Conservation (phyloP, 2,888 invertebrate species). For the Orthonychiurus folsomi region DNA sequence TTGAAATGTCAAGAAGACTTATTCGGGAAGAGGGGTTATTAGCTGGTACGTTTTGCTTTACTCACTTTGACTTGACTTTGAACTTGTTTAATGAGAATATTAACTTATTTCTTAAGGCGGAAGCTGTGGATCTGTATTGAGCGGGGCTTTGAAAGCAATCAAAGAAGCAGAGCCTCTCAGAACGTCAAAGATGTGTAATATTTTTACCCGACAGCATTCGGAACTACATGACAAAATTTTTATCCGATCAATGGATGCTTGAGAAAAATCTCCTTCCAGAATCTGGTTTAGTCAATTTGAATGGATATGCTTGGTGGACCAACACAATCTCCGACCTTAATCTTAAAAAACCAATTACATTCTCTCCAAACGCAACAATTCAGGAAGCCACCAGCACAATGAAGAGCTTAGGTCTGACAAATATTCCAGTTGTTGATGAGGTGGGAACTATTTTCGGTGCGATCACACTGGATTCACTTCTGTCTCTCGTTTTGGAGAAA, state of each 20-base stretch:
- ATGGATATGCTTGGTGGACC: constrained; percentile 62
- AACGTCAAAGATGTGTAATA: constrained; percentile 51
- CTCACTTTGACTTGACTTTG: constrained; percentile 9
- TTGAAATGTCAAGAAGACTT: constrained; percentile 50
- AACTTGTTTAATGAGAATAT: too few relatives aligned
- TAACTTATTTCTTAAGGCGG: constrained; percentile 46
- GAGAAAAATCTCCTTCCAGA: constrained; percentile 34
- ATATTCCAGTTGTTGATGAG: constrained; percentile 57
- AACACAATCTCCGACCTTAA: constrained; percentile 53
- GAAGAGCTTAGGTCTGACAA: constrained; percentile 52
- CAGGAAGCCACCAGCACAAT: constrained; percentile 61
- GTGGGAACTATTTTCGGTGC: constrained; percentile 55
- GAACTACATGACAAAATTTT: constrained; percentile 97
- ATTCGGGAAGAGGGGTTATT: constrained; percentile 54
- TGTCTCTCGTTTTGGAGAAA: constrained; percentile 57
- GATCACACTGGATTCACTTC: constrained; percentile 59
- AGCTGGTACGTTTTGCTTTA: constrained; percentile 45
- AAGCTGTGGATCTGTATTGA: constrained; percentile 48
- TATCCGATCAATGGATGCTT: constrained; percentile 91
- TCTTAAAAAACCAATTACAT: constrained; percentile 49
- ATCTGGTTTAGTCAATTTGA: constrained; percentile 21
- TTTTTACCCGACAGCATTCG: constrained; percentile 55
- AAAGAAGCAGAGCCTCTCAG: constrained; percentile 47
- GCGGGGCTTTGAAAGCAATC: constrained; percentile 43
- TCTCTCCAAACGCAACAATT: constrained; percentile 54